Evolutionary conservation across 2,888 invertebrate genomes (phyloP), one percentile per base, ranked within the genome.

Genomic region (Mythimna albipuncta): DNA sequence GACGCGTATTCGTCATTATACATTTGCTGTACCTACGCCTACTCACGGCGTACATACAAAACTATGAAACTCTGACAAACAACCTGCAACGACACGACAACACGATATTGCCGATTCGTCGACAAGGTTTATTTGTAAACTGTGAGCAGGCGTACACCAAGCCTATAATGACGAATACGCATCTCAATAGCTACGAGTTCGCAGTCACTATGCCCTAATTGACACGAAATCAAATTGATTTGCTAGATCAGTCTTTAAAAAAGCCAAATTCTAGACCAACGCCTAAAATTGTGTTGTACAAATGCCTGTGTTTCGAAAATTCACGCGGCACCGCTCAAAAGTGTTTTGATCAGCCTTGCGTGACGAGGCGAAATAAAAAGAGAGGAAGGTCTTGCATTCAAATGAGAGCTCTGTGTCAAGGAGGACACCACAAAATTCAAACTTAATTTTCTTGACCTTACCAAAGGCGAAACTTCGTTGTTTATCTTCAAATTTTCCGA

Each of bases 321-420:
- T 88, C 72, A 72, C 85, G 76, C 73, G 73, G 78, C 83, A 78
- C 74, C 79, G 80, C 83, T 87, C 82, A 88, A 90, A 90, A 90
- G 89, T 90, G 89, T 92, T 92, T 91, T 91, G 91, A 91, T 89
- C 90, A 91, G 87, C 88, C 85, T 89, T 86, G 88, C 90, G 89
- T 92, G 89, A 89, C 89, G 88, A 75, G 81, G 82, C 83, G 75
- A 86, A 89, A 90, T 91, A 91, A 90, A 91, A 91, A 89, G 85
- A 68, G 75, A 72, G 76, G 64, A 75, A 81, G 83, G 85, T 82
- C 87, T 89, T 90, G 89, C 89, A 92, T 92, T 89, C 86, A 92
- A 92, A 92, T 92, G 85, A 90, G 87, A 82, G 68, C 72, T 81
- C 77, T 71, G 81, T 84, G 86, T 83, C 83, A 83, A 87, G 80